Percentiles rank a stretch among this genome's conserved stretches.
Conservation (phyloP, 2,888 invertebrate genomes). For the Apamea sordens region DNA sequence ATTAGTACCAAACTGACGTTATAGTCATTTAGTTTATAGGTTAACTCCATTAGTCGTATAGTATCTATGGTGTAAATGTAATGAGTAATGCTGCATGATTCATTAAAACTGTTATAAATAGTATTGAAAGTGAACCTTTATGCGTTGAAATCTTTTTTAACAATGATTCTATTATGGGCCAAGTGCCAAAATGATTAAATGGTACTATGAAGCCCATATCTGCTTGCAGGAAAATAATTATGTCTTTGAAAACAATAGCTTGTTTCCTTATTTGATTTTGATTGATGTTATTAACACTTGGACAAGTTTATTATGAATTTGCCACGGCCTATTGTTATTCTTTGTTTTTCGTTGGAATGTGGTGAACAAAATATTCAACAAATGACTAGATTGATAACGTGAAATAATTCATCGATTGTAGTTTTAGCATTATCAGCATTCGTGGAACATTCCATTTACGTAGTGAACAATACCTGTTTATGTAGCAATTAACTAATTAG, state of each 20-base stretch:
- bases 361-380: slow-evolving; percentile 6
- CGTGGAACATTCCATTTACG: slow-evolving; percentile 11
- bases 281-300: slow-evolving; percentile 35
- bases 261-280: slow-evolving; percentile 18
- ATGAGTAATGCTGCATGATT: slow-evolving; percentile 48
- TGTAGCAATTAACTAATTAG: slow-evolving; percentile 41
- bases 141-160: slow-evolving; percentile 14
- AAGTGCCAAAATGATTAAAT: slow-evolving; percentile 33
- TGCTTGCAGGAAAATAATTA: slow-evolving; percentile 25
- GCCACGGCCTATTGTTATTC: slow-evolving; percentile 25
- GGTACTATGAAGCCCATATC: slow-evolving; percentile 24
- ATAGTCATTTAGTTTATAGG: slow-evolving; percentile 54
- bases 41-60: slow-evolving; percentile 49
- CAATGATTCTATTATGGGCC: slow-evolving; percentile 12
- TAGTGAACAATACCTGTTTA: slow-evolving; percentile 35
- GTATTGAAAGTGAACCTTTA: slow-evolving; percentile 4
- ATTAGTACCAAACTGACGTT: slow-evolving; percentile 47
- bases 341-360: slow-evolving; percentile 28
- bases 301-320: slow-evolving; percentile 15
- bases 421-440: not conserved
- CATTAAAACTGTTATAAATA: slow-evolving; percentile 29
- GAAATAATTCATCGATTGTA: slow-evolving; percentile 27
- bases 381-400: not conserved
- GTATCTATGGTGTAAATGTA: slow-evolving; percentile 27
- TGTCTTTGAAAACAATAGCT: slow-evolving; percentile 46